phyloP scores from a whole-genome alignment of 1,140 invertebrate genomes.

The Thaumatotibia leucotreta region DNA sequence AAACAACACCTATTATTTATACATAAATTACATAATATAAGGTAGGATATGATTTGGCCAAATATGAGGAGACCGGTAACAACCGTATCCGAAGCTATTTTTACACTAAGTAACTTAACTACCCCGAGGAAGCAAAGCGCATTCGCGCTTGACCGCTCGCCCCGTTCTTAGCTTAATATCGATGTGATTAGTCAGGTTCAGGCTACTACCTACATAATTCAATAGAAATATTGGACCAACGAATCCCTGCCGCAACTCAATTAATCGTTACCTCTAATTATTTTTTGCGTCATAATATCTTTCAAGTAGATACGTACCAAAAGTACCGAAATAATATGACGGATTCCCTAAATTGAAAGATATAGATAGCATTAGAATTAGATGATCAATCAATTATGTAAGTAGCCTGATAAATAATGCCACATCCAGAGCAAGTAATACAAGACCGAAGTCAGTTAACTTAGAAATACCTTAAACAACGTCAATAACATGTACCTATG shows the following conservation, averaged over 20 bases:
- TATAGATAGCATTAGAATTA: background rate
- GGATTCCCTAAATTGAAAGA: background rate
- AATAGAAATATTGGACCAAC: background rate
- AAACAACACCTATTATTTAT: no score
- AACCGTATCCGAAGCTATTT: background rate
- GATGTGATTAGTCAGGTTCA: background rate
- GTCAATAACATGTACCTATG: no score
- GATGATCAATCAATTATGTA: no score
- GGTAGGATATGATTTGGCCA: background rate
- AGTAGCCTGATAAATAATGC: no score
- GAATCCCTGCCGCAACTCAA: background rate
- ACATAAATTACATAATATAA: no score
- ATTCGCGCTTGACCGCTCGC: background rate
- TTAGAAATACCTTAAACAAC: no score
- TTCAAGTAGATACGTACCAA: background rate
- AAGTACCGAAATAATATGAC: background rate
- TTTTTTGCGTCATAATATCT: background rate
- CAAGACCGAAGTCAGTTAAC: no score
- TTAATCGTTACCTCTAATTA: background rate
- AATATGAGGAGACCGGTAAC: background rate
- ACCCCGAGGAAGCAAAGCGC: background rate
- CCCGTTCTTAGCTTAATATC: background rate
- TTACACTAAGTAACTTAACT: background rate
- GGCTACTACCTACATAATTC: background rate
- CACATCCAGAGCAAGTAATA: no score